Evolutionary conservation across 2,113 vertebrate species (phyloP).

Genomic region (Muntiacus reevesi): DNA sequence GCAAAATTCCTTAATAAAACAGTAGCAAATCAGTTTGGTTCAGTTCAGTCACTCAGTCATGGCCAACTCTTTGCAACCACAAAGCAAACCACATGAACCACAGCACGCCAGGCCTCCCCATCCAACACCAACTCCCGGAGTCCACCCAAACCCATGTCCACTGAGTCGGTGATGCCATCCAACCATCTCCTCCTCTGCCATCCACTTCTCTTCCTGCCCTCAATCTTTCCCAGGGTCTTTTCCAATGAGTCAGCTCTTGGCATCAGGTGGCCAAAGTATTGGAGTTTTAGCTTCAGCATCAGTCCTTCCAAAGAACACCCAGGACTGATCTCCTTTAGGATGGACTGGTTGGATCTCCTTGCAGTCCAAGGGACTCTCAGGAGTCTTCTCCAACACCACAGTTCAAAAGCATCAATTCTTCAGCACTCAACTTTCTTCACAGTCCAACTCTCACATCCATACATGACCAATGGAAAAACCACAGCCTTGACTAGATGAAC

Average conservation of each 20-base stretch:
- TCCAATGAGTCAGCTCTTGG: neutral
- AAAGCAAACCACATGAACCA: neutral
- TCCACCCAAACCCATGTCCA: neutral
- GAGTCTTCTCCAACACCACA: neutral
- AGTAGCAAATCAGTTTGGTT: neutral
- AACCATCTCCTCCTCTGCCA: neutral
- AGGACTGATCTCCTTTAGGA: neutral
- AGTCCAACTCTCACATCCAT: neutral
- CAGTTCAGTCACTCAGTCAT: neutral
- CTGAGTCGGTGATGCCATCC: neutral
- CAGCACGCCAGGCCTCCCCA: neutral
- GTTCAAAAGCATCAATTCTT: neutral
- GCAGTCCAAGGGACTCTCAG: neutral
- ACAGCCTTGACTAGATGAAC: neutral
- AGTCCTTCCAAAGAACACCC: too few relatives aligned
- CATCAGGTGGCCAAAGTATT: neutral
- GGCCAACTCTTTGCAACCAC: neutral
- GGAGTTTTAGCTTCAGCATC: too few relatives aligned
- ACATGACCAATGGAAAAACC: neutral
- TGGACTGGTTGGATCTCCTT: neutral
- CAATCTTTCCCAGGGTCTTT: neutral
- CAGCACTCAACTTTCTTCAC: fast-evolving
- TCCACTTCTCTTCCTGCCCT: neutral
- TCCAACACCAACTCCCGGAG: neutral
- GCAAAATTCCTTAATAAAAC: neutral